Conservation (phyloP, 2,113 vertebrate species). For the Misgurnus anguillicaudatus region DNA sequence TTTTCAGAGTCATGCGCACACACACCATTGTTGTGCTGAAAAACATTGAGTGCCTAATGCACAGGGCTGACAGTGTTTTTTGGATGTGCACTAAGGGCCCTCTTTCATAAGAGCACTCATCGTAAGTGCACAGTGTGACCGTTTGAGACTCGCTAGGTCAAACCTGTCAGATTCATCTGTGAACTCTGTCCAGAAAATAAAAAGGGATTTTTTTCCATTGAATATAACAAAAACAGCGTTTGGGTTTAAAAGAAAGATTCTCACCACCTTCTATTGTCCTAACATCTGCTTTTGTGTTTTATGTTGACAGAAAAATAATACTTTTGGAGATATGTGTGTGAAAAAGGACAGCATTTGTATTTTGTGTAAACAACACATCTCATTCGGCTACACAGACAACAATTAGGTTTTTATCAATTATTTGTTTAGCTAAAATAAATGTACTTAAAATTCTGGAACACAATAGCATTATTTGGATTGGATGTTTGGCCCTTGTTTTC, state of each 20-base stretch:
- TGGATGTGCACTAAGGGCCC: background rate
- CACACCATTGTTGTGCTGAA: background rate
- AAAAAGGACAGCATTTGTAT: too few relatives aligned
- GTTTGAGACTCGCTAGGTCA: background rate
- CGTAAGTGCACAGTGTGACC: background rate
- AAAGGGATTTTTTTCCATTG: background rate
- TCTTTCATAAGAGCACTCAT: constrained; percentile 23
- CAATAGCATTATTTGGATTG: background rate
- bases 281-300: too few relatives aligned
- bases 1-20: background rate
- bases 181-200: background rate
- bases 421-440: background rate
- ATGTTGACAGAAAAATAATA: too few relatives aligned
- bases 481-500: background rate
- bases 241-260: too few relatives aligned
- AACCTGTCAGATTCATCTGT: constrained; percentile 7
- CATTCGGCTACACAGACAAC: too few relatives aligned
- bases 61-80: background rate
- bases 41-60: constrained; percentile 1
- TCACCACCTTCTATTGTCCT: too few relatives aligned
- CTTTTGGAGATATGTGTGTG: too few relatives aligned
- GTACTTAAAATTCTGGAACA: background rate
- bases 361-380: too few relatives aligned
- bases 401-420: background rate
- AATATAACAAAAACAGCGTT: background rate